These are phyloP conservation scores for Chrysolina oricalcia DNA, from an alignment of 2,888 invertebrate genomes.

Conservation along the genomic window DNA sequence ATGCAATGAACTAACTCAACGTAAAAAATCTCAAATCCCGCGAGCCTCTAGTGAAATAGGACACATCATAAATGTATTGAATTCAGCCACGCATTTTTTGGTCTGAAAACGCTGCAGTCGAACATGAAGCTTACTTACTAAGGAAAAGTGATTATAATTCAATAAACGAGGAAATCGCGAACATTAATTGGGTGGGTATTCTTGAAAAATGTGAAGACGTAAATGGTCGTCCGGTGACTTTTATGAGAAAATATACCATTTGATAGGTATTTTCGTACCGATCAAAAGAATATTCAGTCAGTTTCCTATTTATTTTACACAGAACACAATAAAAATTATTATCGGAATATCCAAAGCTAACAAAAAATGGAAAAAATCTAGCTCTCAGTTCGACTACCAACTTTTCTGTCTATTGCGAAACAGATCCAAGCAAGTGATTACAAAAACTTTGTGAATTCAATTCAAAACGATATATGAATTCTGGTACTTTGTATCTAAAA, in stretches of 20 bases:
- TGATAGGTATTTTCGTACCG: neutral
- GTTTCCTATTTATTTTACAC: no score
- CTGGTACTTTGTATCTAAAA: no score
- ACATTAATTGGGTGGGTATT: neutral
- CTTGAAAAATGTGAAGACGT: neutral
- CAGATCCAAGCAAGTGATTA: no score
- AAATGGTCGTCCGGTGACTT: neutral
- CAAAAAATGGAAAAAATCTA: no score
- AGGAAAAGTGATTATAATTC: neutral
- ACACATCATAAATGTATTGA: constrained; percentile 17
- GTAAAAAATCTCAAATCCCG: constrained; percentile 12
- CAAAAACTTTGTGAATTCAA: no score
- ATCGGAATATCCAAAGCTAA: no score
- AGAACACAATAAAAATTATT: no score
- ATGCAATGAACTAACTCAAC: no score
- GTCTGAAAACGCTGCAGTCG: neutral
- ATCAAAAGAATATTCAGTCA: no score
- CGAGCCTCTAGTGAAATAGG: constrained; percentile 7
- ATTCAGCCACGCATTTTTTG: neutral
- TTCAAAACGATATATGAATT: no score
- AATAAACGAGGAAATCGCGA: neutral
- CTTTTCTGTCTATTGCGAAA: no score
- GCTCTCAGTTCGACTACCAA: no score
- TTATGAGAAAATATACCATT: neutral
- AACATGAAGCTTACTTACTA: neutral